Evolutionary conservation across 2,888 invertebrate genomes (phyloP), one percentile per base, ranked within the genome.

Genomic region (Drosophila robusta): DNA sequence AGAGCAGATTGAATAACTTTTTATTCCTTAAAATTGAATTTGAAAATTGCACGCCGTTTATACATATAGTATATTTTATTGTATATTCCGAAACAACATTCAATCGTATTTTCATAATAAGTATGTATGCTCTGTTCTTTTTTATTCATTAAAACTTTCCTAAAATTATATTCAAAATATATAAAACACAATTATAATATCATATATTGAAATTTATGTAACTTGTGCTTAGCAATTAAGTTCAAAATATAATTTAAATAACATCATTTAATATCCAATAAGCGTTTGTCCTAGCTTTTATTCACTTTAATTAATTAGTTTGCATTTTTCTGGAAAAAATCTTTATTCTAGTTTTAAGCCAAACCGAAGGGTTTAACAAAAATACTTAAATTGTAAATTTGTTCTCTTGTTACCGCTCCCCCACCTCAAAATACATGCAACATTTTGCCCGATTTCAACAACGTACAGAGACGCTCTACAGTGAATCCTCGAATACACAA

Each of bases 401-500:
- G 52, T 86, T 78, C 75, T 88, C 70, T 87, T 88, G 63, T 87
- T 83, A 81, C 73, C 79, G 61, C 68, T 60, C 64, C 51, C 63
- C 65, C 76, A 51, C 51, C 61, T 67, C 66, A 41, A 22, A 11
- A 34, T 50, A 75, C 72, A 67, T 63, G 62, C 67, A 62, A 56
- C 65, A 39, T 55, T 63, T 76, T 79, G 61, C 65, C 45, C 39
- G 39, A 64, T 52, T 64, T 29, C 44, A 54, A 51, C 46, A 52
- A 36, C 52, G 45, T 58, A 22, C 64, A 88, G 88, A 88, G 76
- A 85, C 76, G 71, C 86, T 89, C 58, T 89, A 88, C 83, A 91
- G 90, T 80, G 90, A 89, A 78, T 78, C 87, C 51, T 34, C 76
- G 24, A 82, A 76, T 47, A 77, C 89, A 45, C 89, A 88, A 68